Base-by-base conservation (phyloP, 2,113 vertebrate genomes). In the Andinoacara biseriatus region DNA sequence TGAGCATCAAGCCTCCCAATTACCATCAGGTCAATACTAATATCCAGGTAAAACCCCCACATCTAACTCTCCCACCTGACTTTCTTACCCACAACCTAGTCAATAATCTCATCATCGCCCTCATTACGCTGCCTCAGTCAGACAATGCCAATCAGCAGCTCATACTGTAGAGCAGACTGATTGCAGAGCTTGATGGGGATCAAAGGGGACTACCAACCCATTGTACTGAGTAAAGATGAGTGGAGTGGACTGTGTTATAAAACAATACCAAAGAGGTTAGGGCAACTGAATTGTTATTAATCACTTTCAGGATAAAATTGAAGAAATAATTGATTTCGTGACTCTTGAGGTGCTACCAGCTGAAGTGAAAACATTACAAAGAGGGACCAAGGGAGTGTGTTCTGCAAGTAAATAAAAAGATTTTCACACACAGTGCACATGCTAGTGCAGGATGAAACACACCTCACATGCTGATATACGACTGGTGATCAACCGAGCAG, bases 131-230 rank as follows among this genome's bases (percentile, higher is more conserved):
- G 31, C 58, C 56, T 85, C 81, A 10, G 54, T 92, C 80, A 82
- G 86, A 93, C 87, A 93, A 94, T 79, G 87, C 81, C 89, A 87
- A 93, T 94, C 94, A 93, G 91, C 93, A 89, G 58, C 63, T 86
- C 54, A 72, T 60, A 77, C 67, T 72, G 69, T 33, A 72, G 72
- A 22, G 60, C 62, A 1, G 78, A 62, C 65, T 82, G 83, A 90
- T 62, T 69, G 88, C 82, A n/a, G 74, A 85, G 76, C 79, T 74
- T 84, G 85, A 93, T 92, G 22, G 62, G 79, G 91, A 91, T 93
- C 91, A 90, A 65, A 76, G 65, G 69, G 80, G 69, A 80, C 65
- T 22, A 17, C 15, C 40, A 77, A 80, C 62, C 80, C 33, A 59
- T 74, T 82, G 80, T 74, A 81, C 58, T 67, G 75, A 89, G 75